These are phyloP conservation scores for Danaus melanippus DNA, from an alignment of 1,140 invertebrate species.

Conservation along the genomic window DNA sequence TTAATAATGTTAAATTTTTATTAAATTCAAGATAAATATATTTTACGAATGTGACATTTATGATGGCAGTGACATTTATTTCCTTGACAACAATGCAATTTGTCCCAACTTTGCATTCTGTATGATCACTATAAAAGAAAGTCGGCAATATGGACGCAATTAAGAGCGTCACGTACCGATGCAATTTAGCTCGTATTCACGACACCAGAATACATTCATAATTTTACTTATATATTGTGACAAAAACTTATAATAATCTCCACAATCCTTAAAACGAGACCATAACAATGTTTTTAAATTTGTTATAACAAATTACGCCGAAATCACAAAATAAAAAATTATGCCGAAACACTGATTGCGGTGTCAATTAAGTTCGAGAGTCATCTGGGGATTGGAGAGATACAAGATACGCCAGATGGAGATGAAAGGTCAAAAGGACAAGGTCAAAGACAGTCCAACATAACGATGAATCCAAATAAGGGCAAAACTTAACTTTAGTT, in stretches of 20 bases:
- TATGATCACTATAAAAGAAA: constrained; percentile 19
- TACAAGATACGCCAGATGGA: constrained; percentile 7
- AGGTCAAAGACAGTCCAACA: constrained; percentile 11
- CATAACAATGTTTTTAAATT: too few species aligned
- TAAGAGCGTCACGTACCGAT: constrained; percentile 23
- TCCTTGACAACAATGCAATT: not conserved
- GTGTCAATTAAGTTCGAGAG: constrained; percentile 2
- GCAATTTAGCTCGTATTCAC: constrained; percentile 16
- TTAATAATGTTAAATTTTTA: too few species aligned
- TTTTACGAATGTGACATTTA: too few species aligned
- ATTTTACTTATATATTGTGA: too few species aligned
- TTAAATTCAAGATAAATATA: too few species aligned
- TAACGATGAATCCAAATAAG: not conserved
- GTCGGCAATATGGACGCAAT: constrained; percentile 16
- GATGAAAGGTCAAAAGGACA: constrained; percentile 23
- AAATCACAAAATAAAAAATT: not conserved
- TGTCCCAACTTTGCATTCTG: constrained; percentile 15
- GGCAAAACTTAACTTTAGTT: too few species aligned
- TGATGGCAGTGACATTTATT: too few species aligned
- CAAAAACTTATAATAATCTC: too few species aligned
- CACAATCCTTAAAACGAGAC: too few species aligned
- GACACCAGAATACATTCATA: constrained; percentile 1
- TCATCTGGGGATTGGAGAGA: not conserved
- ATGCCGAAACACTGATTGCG: not conserved
- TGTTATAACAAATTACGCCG: not conserved